Evolutionary conservation across 2,888 invertebrate species (phyloP).

Genomic region (Dynastes maya): DNA sequence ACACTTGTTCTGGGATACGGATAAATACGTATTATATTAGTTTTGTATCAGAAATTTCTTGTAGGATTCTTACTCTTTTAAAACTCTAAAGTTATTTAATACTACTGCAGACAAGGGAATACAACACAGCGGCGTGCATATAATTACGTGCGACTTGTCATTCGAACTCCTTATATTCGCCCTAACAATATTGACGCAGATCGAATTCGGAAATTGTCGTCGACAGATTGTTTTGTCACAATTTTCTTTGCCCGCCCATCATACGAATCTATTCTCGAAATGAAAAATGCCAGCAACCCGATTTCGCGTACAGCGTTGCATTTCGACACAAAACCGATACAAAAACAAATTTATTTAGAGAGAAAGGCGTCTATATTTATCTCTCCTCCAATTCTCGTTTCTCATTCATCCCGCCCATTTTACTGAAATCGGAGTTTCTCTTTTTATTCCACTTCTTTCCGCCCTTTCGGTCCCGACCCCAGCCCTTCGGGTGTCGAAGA

Average conservation of each 20-base stretch:
- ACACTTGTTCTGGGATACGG: no score
- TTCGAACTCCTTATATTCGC: not conserved
- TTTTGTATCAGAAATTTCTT: no score
- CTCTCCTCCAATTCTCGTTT: slow-evolving; percentile 44
- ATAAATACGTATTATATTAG: no score
- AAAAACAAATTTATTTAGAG: slow-evolving; percentile 48
- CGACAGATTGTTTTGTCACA: slow-evolving; percentile 24
- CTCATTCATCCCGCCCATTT: slow-evolving; percentile 47
- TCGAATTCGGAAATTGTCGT: slow-evolving; percentile 9
- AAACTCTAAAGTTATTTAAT: no score
- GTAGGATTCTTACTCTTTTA: no score
- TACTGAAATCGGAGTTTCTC: slow-evolving; percentile 30
- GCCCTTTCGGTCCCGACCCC: slow-evolving; percentile 28
- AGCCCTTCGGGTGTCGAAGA: slow-evolving; percentile 45
- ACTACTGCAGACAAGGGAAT: no score
- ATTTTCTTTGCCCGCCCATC: slow-evolving; percentile 23
- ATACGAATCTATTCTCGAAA: slow-evolving; percentile 40
- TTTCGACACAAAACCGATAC: slow-evolving; percentile 41
- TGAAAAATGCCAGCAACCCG: slow-evolving; percentile 36
- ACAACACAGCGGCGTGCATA: not conserved
- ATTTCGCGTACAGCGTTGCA: slow-evolving; percentile 31
- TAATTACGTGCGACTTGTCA: not conserved
- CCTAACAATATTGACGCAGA: slow-evolving; percentile 2
- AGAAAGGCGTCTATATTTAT: slow-evolving; percentile 47
- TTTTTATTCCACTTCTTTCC: slow-evolving; percentile 41